Evolutionary conservation across 2,113 vertebrate genomes (phyloP).

Genomic region (Erinaceus europaeus): DNA sequence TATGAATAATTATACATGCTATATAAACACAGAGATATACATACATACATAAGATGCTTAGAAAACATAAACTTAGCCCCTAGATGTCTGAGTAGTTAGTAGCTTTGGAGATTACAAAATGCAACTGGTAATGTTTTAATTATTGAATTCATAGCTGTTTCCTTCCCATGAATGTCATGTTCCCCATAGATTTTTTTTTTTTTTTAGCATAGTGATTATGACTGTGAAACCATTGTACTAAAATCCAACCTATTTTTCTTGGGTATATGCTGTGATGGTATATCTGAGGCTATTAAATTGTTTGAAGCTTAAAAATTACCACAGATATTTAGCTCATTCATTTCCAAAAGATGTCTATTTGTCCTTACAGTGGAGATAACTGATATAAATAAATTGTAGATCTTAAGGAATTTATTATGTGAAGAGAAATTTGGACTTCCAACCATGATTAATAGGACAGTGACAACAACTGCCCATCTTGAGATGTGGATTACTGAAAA

Average conservation of each 20-base stretch:
- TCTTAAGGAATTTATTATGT: neutral
- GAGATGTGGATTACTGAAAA: neutral
- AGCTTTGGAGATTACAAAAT: neutral
- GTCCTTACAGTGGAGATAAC: neutral
- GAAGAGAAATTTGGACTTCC: constrained; percentile 44
- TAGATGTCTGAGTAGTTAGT: neutral
- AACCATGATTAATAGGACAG: constrained; percentile 22
- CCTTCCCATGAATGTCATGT: neutral
- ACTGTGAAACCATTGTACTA: neutral
- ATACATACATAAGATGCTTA: neutral
- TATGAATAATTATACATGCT: too few species aligned
- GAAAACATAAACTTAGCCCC: constrained; percentile 1
- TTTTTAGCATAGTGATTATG: neutral
- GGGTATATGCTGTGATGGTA: neutral
- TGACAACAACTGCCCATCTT: neutral
- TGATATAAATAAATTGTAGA: neutral
- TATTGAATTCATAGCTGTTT: neutral
- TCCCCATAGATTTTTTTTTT: neutral
- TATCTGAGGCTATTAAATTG: neutral
- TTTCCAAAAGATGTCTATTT: neutral
- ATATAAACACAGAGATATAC: too few species aligned
- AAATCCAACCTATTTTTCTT: neutral
- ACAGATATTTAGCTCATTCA: neutral
- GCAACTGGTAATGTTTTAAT: neutral
- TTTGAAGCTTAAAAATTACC: neutral